Conservation (phyloP, 2,888 invertebrate species). For the Apotomis betuletana region DNA sequence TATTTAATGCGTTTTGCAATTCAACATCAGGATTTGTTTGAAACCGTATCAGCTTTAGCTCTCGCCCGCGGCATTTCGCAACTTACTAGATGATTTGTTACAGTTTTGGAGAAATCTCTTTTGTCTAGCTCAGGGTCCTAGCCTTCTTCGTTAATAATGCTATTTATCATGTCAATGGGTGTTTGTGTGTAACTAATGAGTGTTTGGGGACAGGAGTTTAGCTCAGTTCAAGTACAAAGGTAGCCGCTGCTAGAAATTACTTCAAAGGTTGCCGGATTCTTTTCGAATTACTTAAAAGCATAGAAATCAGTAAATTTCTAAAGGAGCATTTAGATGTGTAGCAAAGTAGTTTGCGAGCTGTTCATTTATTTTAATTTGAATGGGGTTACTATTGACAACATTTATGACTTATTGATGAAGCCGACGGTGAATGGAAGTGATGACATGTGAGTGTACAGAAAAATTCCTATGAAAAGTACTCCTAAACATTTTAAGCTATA, state of each 20-base stretch:
- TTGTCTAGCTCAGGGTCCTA: constrained; percentile 28
- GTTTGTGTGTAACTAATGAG: constrained; percentile 6
- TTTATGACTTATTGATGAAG: no score
- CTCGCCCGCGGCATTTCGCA: constrained; percentile 32
- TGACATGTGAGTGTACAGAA: no score
- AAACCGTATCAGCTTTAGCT: constrained; percentile 40
- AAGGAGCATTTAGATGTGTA: no score
- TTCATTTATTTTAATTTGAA: no score
- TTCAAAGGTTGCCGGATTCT: not conserved
- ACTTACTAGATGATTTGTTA: constrained; percentile 32
- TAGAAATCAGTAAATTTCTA: not conserved
- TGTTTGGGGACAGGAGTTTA: not conserved
- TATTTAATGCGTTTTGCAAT: constrained; percentile 47
- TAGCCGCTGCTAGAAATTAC: not conserved
- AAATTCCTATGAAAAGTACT: no score
- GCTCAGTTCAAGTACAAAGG: not conserved
- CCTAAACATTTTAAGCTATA: no score
- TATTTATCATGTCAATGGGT: constrained; percentile 30
- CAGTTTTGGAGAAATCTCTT: constrained; percentile 32
- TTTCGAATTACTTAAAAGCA: not conserved
- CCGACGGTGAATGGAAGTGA: no score
- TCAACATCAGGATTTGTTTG: constrained; percentile 41
- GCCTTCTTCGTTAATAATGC: constrained; percentile 23
- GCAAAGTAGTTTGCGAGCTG: no score
- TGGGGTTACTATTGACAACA: no score